Base-by-base conservation (phyloP, 2,888 invertebrate genomes). In the Corbicula japonica region DNA sequence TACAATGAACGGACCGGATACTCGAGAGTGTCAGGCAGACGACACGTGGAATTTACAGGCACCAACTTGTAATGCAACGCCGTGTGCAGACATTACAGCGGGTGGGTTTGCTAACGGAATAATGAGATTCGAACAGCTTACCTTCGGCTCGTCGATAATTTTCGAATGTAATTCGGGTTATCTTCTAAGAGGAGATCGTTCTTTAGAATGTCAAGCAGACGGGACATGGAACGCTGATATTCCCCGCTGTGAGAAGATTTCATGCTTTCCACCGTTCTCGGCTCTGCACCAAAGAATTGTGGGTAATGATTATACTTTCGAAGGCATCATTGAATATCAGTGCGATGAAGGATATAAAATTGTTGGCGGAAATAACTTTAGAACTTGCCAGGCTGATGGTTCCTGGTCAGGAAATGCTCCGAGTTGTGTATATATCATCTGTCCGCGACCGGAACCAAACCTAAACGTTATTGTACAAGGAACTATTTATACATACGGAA, bases 1-100 rank as follows among this genome's bases (percentile, higher is more conserved):
- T 94, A 96, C 96, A 92, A 96, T 98, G 75, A 97, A 98, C 0
- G 99, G 99, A 0, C 94, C 97, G 0, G 96, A 96, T 90, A 97
- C 97, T 91, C 95, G 98, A 65, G 95, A 96, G 15, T 94, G 94
- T 82, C 91, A 90, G 58, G 90, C 89, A 3, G 87, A 93, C 61
- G 92, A 91, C n/a, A 83, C 79, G 2, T 93, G 92, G 91, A 87
- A 84, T 52, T 87, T 80, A 0, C 58, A 61, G 1, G 78, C 74
- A 1, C 92, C 93, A 15, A 77, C 78, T n/a, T 92, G 92, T 74
- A 62, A 76, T 2, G 76, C 80, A 8, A 70, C 83, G 0, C 71
- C 63, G n/a, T 91, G 91, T 89, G 88, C 81, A 4, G 79, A 85
- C 61, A 76, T 82, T 35, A 78, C 76, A 1, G 6, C 28, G 0